Conservation (phyloP, 2,113 vertebrate species). For the Myocastor coypus region DNA sequence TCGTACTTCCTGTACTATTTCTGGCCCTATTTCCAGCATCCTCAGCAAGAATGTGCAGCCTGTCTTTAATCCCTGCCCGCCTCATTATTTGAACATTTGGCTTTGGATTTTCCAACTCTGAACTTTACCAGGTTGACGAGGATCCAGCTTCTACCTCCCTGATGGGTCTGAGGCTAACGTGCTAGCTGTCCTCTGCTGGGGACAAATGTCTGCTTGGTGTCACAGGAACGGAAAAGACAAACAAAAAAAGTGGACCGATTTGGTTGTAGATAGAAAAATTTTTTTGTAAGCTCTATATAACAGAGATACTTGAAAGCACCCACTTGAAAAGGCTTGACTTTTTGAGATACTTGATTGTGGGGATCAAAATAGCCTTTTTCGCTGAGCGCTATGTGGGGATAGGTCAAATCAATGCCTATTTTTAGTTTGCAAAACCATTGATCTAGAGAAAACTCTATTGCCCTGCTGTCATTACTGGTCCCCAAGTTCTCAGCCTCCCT, state of each 20-base stretch:
- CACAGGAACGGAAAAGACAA: not conserved
- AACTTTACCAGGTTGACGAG: not conserved
- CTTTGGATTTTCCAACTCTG: not conserved
- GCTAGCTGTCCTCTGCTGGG: not conserved
- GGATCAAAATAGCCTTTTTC: constrained; percentile 78
- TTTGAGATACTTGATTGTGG: constrained; percentile 82
- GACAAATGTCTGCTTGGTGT: not conserved
- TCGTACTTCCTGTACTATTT: not conserved
- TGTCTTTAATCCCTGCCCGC: not conserved
- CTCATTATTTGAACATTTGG: not conserved
- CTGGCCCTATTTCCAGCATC: not conserved
- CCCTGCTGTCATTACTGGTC: constrained; percentile 50
- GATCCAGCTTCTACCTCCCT: not conserved
- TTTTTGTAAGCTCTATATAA: constrained; percentile 1
- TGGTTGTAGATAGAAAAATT: constrained; percentile 46
- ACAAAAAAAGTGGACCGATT: not conserved
- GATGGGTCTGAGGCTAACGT: not conserved
- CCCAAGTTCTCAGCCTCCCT: not conserved
- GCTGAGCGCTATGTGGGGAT: constrained; percentile 53
- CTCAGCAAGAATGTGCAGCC: not conserved
- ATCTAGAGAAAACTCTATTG: constrained; percentile 73
- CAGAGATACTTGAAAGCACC: constrained; percentile 57
- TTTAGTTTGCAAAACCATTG: constrained; percentile 80
- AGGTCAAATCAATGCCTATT: constrained; percentile 67
- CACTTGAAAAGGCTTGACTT: constrained; percentile 78